A percentile compares a stretch with the other conserved stretches of the same genome.
These are phyloP conservation scores for Heliconius ethilla DNA, from an alignment of 2,888 invertebrate species.

Conservation along the genomic window DNA sequence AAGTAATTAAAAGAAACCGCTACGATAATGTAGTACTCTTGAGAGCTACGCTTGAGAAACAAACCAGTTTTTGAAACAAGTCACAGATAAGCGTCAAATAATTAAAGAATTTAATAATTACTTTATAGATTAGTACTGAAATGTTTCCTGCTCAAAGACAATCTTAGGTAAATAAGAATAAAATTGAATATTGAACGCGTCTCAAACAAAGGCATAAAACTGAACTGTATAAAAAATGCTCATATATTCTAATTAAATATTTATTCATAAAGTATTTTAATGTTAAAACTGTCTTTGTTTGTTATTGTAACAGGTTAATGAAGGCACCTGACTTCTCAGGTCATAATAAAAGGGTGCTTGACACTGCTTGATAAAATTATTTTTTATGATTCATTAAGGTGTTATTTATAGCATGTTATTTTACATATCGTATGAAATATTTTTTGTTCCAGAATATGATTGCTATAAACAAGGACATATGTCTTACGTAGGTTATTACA, in stretches of 20 bases:
- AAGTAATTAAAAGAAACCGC: constrained; percentile 43
- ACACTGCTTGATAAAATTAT: constrained; percentile 1
- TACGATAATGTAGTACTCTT: constrained; percentile 35
- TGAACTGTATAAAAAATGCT: neutral
- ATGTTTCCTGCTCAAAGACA: neutral
- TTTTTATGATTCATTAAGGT: neutral
- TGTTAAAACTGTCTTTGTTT: constrained; percentile 23
- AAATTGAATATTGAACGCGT: neutral
- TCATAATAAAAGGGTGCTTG: constrained; percentile 20
- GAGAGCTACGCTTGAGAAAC: constrained; percentile 33
- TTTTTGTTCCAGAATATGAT: neutral
- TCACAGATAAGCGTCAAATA: constrained; percentile 27
- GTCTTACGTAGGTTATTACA: constrained; percentile 1
- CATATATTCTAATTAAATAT: constrained; percentile 16
- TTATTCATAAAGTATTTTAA: constrained; percentile 13
- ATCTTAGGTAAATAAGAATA: constrained; percentile 10
- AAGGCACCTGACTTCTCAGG: constrained; percentile 11
- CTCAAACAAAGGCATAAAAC: neutral
- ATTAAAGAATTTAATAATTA: constrained; percentile 31
- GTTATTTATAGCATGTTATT: constrained; percentile 4
- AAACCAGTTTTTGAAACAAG: constrained; percentile 36
- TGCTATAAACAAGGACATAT: neutral
- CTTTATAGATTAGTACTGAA: constrained; percentile 7
- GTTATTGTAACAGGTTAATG: constrained; percentile 12
- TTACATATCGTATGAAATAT: neutral